Conservation (phyloP, 2,888 invertebrate genomes). For the Toxonevra muliebris region DNA sequence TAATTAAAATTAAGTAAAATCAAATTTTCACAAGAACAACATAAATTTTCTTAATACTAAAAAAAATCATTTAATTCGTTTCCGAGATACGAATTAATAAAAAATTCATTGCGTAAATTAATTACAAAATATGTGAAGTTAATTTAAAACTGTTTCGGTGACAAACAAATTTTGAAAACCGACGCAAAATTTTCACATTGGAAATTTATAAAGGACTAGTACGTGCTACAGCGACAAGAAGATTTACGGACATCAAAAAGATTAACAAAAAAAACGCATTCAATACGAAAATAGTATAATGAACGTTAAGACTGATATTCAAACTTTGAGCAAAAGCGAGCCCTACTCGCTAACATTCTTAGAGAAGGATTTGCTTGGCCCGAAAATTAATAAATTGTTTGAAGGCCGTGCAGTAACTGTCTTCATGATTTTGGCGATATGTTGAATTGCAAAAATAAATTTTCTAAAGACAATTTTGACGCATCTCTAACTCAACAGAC, state of each 20-base stretch:
- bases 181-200: background rate
- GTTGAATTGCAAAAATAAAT: slow-evolving; percentile 9
- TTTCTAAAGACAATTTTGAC: slow-evolving; percentile 8
- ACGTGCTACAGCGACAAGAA: slow-evolving; percentile 3
- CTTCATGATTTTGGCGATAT: slow-evolving; percentile 12
- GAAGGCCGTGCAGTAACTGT: slow-evolving; percentile 6
- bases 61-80: too few species aligned
- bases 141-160: slow-evolving; percentile 8
- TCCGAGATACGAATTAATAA: too few species aligned
- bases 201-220: background rate
- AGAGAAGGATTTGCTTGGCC: slow-evolving; percentile 4
- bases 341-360: slow-evolving; percentile 4
- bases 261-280: background rate
- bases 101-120: too few species aligned
- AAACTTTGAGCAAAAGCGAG: slow-evolving; percentile 6
- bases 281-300: background rate
- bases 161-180: slow-evolving; percentile 7
- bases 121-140: too few species aligned
- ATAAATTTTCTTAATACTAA: too few species aligned
- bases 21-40: too few species aligned
- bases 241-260: slow-evolving; percentile 1
- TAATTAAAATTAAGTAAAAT: too few species aligned
- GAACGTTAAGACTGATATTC: background rate
- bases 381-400: background rate
- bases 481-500: background rate